A percentile compares a stretch with the other conserved stretches of the same genome.
These are phyloP conservation scores for Macrotrachela quadricornifera DNA, from an alignment of 1,140 invertebrate species.

Conservation along the genomic window DNA sequence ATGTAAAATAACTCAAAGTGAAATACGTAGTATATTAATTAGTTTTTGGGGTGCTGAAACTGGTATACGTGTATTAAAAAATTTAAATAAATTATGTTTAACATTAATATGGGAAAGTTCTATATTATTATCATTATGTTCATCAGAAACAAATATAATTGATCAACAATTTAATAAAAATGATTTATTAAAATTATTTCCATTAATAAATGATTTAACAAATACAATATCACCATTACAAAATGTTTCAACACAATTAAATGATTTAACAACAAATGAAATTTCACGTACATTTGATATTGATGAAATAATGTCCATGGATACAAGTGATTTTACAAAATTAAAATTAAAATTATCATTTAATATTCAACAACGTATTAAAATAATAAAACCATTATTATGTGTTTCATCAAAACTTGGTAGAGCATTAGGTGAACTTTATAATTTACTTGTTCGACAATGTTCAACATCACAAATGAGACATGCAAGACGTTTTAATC, in stretches of 20 bases:
- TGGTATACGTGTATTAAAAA: conserved; percentile 47
- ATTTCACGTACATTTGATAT: too few relatives aligned
- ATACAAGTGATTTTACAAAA: too few relatives aligned
- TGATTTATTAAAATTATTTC: too few relatives aligned
- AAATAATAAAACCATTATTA: conserved; percentile 54
- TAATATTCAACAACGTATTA: conserved; percentile 2
- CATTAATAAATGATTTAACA: neutral
- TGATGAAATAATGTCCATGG: too few relatives aligned
- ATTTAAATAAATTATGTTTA: conserved; percentile 54
- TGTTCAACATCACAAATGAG: conserved; percentile 41
- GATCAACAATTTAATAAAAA: too few relatives aligned
- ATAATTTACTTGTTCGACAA: conserved; percentile 58
- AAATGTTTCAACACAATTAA: neutral
- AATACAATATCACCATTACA: neutral
- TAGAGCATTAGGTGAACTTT: conserved; percentile 56
- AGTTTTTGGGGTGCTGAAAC: conserved; percentile 58
- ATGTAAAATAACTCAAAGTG: conserved; percentile 55
- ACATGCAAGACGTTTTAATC: too few relatives aligned
- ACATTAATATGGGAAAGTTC: conserved; percentile 71
- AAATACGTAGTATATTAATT: conserved; percentile 54
- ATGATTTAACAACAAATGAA: neutral
- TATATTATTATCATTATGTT: conserved; percentile 50
- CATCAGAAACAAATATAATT: neutral
- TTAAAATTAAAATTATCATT: too few relatives aligned
- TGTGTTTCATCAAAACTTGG: conserved; percentile 57